Base-by-base conservation (phyloP, 2,888 invertebrate genomes). In the Gandaritis pyraliata region DNA sequence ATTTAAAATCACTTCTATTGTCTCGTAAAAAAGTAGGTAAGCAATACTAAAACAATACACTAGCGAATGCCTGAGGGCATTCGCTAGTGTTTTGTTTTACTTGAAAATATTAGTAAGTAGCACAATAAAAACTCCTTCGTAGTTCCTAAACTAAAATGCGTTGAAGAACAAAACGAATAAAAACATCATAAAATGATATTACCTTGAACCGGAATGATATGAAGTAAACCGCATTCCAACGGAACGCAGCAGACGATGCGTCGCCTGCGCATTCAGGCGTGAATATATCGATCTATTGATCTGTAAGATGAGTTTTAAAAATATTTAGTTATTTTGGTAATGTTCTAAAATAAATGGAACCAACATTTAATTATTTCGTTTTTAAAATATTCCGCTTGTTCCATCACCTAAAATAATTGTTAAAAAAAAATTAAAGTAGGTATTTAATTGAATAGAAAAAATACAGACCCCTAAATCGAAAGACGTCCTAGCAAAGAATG, bases 181-280 rank as follows among this genome's bases (percentile, higher is more conserved):
- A 39, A 63, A 47, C 46, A 23, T 41, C 41, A 36, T 48, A 41
- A 60, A 16, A 54, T 48, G 29, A 39, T 51, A 54, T 63, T 64
- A 54, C 65, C 59, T 51, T 52, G 39, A 60, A 68, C 64, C 65
- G 47, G 63, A 43, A 55, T 62, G 29, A 33, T 54, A 55, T 51
- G 58, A 54, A 71, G 65, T 61, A 65, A 74, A 78, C 84, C 77
- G 74, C 87, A 87, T 87, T 87, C 87, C 87, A 67, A 63, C 61
- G 76, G 69, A 71, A 68, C 70, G 33, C 54, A 66, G 78, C 81
- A 88, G 88, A 88, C 88, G 76, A 67, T 56, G 65, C 80, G 88
- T 74, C 88, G 88, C 87, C 88, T 69, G 73, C 70, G 64, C 72
- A 64, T 39, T 30, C 8, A 16, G 38, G 30, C 50, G 15, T 29